Conservation (phyloP, 2,113 vertebrate species). For the Dolichotis patagonum region DNA sequence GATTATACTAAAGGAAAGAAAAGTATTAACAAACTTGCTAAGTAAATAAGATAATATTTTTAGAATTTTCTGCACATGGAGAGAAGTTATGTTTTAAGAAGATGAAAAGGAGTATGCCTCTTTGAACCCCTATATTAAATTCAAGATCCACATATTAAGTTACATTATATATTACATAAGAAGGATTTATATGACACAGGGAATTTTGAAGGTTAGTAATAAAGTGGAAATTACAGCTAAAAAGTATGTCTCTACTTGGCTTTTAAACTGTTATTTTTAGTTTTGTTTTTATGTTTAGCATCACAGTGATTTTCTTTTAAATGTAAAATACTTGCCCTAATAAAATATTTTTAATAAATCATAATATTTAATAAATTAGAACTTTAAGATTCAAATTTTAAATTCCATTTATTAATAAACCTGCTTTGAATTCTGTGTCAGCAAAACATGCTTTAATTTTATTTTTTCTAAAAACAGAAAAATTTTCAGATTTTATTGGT, state of each 20-base stretch:
- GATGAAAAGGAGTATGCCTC: constrained; percentile 50
- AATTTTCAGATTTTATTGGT: constrained; percentile 19
- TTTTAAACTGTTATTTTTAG: constrained; percentile 74
- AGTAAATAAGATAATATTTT: constrained; percentile 75
- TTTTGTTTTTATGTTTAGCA: constrained; percentile 77
- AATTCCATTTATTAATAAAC: constrained; percentile 65
- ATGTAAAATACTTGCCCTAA: constrained; percentile 64
- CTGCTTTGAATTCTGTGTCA: constrained; percentile 33
- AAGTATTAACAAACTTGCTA: constrained; percentile 42
- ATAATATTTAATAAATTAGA: constrained; percentile 67
- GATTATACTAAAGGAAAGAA: constrained; percentile 22
- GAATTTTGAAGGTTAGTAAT: constrained; percentile 60
- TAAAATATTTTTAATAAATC: constrained; percentile 51
- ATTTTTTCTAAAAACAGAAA: constrained; percentile 15
- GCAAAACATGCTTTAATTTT: constrained; percentile 31
- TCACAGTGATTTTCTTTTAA: constrained; percentile 70
- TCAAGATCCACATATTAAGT: constrained; percentile 77
- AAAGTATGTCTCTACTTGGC: constrained; percentile 59
- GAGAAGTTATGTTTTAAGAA: constrained; percentile 75
- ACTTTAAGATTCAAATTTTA: constrained; percentile 68
- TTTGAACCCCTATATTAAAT: constrained; percentile 77
- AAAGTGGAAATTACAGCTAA: constrained; percentile 71
- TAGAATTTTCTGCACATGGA: constrained; percentile 21
- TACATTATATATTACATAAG: constrained; percentile 69
- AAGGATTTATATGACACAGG: neutral